Evolutionary conservation across 1,140 invertebrate genomes (phyloP), one percentile per base, ranked within the genome.

Genomic region (Samia ricini): DNA sequence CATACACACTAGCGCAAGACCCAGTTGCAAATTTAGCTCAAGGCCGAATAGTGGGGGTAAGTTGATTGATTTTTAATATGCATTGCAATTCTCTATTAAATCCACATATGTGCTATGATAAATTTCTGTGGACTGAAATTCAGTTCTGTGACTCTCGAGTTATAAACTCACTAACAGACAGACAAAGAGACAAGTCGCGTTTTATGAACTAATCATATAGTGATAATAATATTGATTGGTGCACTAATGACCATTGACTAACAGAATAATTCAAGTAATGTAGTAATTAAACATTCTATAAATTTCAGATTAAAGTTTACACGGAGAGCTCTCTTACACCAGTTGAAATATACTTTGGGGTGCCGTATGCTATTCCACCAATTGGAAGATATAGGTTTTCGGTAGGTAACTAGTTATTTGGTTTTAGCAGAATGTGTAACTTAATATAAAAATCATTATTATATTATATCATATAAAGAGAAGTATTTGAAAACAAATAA

Each of bases 1-100:
- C 58, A 23, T 62, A 33, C 57, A 72, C 74, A 8, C 61, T 64
- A 18, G 71, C 74, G 21, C 87, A 89, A 75, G 84, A 89, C 65
- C 83, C 87, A 33, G 75, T 79, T 7, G 80, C 76, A 48, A 85
- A 81, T 74, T 66, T 89, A 61, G 76, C 77, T 48, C 85, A 88
- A 76, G 87, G 87, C 54, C 81, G 87, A 51, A 78, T 88, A 49
- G 81, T 87, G 23, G 87, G 87, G 74, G 87, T 88, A 72, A 82
- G 87, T 69, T 36, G 8, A 20, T 51, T 59, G 24, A 3, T 65
- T 49, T 63, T 48, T 67, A 49, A 19, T 33, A 29, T 15, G 7
- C 5, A 20, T 36, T 33, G 33, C 42, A 22, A 21, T 51, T 22
- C n/a, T 51, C 6, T 15, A 15, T 15, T 36, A 6, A 36, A 15